Evolutionary conservation across 2,797 vertebrate genomes (phyloP), one percentile per base, ranked within the genome.

Genomic region (Enteromius afrohamiltoni): DNA sequence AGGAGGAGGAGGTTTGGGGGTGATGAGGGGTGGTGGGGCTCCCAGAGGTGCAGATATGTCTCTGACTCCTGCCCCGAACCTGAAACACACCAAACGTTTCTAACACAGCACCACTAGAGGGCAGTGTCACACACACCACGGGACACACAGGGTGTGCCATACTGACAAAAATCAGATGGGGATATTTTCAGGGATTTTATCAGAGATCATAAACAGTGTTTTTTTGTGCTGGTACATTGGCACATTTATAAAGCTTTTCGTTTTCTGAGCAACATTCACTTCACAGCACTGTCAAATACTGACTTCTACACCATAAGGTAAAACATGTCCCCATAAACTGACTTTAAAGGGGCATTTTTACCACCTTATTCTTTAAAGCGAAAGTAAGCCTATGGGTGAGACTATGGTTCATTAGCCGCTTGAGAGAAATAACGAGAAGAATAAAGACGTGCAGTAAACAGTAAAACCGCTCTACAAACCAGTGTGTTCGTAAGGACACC

Each of bases 11-110:
- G 96, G 95, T 83, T 99, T 98, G 17, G 98, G 98, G 1, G 97
- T 98, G 91, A 99, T 98, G 89, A 98, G 97, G 0, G 97, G 97
- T 0, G 97, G 98, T 5, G 97, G 97, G 0, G 96, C 97, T 0
- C 97, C 97, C 8, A 99, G 94, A 89, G 97, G 97, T 88, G 95
- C 95, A n/a, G 95, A 93, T 6, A 94, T 89, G 76, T 98, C 97
- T 29, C 97, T 85, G 83, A 92, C 91, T 76, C 55, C 75, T 42
- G 60, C 21, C n/a, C 95, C 92, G 0, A 91, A 92, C 93, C 98
- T 99, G 91, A 1, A 1, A 42, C 26, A 13, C 11, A 40, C 5
- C n/a, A 55, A 37, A 73, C 21, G 68, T 70, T 65, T 55, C 3
- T 65, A 16, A 13, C 21, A 71, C 23, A 42, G 26, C 14, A 7